Evolutionary conservation across 2,797 vertebrate species (phyloP).

Genomic region (Cryptoprocta ferox): DNA sequence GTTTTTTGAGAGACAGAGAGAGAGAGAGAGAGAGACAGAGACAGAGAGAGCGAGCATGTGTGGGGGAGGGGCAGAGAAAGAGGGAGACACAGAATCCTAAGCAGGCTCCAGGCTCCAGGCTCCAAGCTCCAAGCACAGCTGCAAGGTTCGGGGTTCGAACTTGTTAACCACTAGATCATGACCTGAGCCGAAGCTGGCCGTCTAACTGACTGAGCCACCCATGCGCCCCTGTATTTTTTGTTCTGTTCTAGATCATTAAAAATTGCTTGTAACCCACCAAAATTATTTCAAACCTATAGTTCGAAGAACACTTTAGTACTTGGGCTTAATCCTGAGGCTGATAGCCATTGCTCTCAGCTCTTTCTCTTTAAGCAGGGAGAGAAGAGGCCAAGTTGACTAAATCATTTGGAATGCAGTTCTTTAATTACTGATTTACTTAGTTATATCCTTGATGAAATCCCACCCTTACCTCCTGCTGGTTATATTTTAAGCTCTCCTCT

Average conservation of each 20-base stretch:
- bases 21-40: no score
- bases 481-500: background rate
- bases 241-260: background rate
- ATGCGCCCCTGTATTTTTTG: background rate
- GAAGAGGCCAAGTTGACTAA: background rate
- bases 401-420: conserved; percentile 22
- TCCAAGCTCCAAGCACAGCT: no score
- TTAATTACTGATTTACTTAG: conserved; percentile 8
- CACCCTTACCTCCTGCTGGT: background rate
- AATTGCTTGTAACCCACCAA: background rate
- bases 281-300: background rate
- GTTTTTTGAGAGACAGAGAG: no score
- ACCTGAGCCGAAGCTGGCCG: no score
- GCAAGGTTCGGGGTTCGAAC: no score
- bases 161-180: no score
- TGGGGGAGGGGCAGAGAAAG: no score
- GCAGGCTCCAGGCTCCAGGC: no score
- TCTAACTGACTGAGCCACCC: no score
- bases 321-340: background rate
- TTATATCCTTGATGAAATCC: background rate
- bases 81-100: no score
- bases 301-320: conserved; percentile 18
- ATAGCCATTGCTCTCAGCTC: background rate
- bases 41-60: no score
- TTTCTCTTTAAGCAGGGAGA: background rate